Evolutionary conservation across 2,888 invertebrate genomes (phyloP), one percentile per base, ranked within the genome.

Genomic region (Acrobasis suavella): DNA sequence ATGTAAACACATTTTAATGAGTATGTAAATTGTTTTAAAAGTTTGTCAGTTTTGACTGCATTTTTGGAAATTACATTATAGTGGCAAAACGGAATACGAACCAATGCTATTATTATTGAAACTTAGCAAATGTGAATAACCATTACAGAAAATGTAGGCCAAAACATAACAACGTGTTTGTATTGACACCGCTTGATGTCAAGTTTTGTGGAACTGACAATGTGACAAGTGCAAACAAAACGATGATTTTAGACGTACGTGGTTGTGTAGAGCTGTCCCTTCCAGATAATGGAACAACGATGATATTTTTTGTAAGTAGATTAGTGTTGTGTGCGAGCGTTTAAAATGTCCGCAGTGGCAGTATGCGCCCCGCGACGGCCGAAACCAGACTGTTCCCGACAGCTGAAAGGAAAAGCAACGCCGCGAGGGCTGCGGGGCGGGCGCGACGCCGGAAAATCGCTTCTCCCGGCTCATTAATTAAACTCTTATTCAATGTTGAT

Each of bases 241-340:
- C 62, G 51, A 58, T 66, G 60, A 65, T 55, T 62, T 61, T 50
- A 63, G 76, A 83, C 83, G 73, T 83, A 83, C 89, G 84, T 71
- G 77, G 77, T 82, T 78, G 80, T 81, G 80, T 77, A 74, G 75
- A 74, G 83, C 75, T 76, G 82, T 80, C 81, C 78, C 78, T 82
- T 78, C 75, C 71, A 78, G 79, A 62, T 78, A 77, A 77, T 75
- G 77, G 79, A 42, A 56, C 22, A 56, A 56, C 79, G 81, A 80
- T 83, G 80, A 76, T 75, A 67, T 78, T 66, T 79, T 76, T 83
- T 78, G 85, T 87, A 85, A 85, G 86, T 82, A 87, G 39, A 87
- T 82, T 6, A 82, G 78, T 82, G 83, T 85, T 72, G 71, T 78
- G 71, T 75, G 70, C 73, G 74, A 72, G 75, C 78, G 70, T 70